Base-by-base conservation (phyloP, 2,888 invertebrate species). In the Meiosimyza decipiens region DNA sequence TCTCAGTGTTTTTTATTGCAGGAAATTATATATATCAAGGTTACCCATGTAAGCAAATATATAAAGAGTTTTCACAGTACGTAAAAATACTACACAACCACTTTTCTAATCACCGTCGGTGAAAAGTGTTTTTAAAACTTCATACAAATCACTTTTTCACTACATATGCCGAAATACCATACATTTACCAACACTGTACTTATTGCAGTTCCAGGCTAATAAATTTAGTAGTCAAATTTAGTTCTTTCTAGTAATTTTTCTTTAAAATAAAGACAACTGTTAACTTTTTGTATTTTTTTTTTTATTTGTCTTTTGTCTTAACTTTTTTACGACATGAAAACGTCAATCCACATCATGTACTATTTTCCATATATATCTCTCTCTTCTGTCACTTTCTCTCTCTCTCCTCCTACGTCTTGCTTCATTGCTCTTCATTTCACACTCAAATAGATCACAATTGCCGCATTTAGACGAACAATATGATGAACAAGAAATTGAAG, bases 401-500 rank as follows among this genome's bases (percentile, higher is more conserved):
- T 47, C 33, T 73, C 71, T 59, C 65, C 55, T n/a, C 52, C n/a
- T 15, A 33, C 13, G 16, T n/a, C 22, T 55, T 55, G 11, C 22
- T 55, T 55, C 9, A n/a, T n/a, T 55, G 55, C 55, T 55, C 22
- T 55, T 16, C 22, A 55, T n/a, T 22, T 57, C 64, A 57, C 59
- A 15, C 55, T 55, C 71, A 65, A 40, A 40, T 51, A 71, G 64
- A 40, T 71, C 71, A 59, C 71, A 71, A 71, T 65, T 59, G 57
- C 51, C 65, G 50, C 60, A 73, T 47, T 65, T 68, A 51, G 67
- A 72, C 68, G 40, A 22, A 57, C 11, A 33, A 51, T 9, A 11
- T 16, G 72, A 75, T 64, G 75, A 74, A 52, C 73, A 76, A 15
- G 70, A 70, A 63, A 40, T 70, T 54, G 70, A 70, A 52, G 63